Percentiles rank a stretch among this genome's conserved stretches.
Evolutionary conservation across 2,888 invertebrate species (phyloP).

Genomic region (Spilosoma lubricipeda): DNA sequence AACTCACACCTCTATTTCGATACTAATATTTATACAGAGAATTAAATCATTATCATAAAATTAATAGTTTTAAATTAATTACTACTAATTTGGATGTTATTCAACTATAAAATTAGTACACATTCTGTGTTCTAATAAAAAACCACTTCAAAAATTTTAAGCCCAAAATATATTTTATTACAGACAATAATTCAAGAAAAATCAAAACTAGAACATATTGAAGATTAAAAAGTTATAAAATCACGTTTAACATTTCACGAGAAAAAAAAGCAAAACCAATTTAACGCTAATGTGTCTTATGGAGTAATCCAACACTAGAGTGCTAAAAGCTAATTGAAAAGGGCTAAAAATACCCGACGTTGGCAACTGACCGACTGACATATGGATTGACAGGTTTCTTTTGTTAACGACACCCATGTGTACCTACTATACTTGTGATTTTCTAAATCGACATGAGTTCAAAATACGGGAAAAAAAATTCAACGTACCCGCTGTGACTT

Average conservation of each 20-base stretch:
- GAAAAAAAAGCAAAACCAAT: conserved; percentile 30
- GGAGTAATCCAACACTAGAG: conserved; percentile 65
- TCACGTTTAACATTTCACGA: background rate
- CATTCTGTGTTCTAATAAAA: background rate
- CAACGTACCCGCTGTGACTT: conserved; percentile 1
- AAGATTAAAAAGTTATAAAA: conserved; percentile 12
- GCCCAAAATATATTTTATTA: background rate
- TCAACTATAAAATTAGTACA: conserved; percentile 1
- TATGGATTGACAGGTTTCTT: conserved; percentile 62
- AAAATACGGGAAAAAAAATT: conserved; percentile 12
- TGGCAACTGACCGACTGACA: conserved; percentile 55
- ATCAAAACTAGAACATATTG: background rate
- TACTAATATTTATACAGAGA: no score
- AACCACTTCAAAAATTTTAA: conserved; percentile 2
- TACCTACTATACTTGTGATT: conserved; percentile 37
- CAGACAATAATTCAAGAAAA: background rate
- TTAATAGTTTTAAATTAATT: background rate
- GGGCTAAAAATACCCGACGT: conserved; percentile 63
- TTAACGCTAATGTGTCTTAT: conserved; percentile 37
- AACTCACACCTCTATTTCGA: no score
- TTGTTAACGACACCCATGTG: conserved; percentile 61
- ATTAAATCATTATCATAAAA: background rate
- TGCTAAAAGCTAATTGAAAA: conserved; percentile 74
- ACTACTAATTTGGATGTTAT: background rate
- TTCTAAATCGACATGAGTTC: conserved; percentile 39